These are phyloP conservation scores for Cnemophilus loriae DNA, from an alignment of 2,113 vertebrate species.

Conservation along the genomic window DNA sequence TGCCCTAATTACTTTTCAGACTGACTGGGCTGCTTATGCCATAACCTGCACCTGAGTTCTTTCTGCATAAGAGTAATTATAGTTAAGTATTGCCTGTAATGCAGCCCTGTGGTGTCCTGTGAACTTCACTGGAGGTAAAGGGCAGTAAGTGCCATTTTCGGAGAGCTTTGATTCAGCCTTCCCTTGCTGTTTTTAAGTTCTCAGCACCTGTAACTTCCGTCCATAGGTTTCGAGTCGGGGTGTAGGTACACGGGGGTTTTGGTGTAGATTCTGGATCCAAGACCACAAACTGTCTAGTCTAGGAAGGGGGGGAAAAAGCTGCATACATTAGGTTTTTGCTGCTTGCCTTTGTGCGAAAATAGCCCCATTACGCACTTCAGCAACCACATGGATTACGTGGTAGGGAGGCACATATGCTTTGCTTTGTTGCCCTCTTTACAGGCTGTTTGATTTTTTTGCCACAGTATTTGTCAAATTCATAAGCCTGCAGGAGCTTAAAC, in stretches of 20 bases:
- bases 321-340: no score
- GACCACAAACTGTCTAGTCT: neutral
- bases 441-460: neutral
- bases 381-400: neutral
- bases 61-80: neutral
- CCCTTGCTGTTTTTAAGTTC: neutral
- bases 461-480: neutral
- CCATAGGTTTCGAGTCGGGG: neutral
- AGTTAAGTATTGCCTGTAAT: neutral
- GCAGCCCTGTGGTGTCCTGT: neutral
- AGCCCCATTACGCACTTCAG: neutral
- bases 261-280: neutral
- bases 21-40: constrained; percentile 1
- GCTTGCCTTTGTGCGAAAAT: neutral
- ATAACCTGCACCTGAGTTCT: neutral
- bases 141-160: neutral
- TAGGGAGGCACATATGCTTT: neutral
- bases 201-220: neutral
- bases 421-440: neutral
- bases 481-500: neutral
- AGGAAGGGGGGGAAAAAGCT: fast-evolving
- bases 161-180: neutral
- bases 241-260: neutral
- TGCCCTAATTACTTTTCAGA: constrained; percentile 20
- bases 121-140: neutral